These are phyloP conservation scores for Synanthedon myopaeformis DNA, from an alignment of 2,888 invertebrate species.

Conservation along the genomic window DNA sequence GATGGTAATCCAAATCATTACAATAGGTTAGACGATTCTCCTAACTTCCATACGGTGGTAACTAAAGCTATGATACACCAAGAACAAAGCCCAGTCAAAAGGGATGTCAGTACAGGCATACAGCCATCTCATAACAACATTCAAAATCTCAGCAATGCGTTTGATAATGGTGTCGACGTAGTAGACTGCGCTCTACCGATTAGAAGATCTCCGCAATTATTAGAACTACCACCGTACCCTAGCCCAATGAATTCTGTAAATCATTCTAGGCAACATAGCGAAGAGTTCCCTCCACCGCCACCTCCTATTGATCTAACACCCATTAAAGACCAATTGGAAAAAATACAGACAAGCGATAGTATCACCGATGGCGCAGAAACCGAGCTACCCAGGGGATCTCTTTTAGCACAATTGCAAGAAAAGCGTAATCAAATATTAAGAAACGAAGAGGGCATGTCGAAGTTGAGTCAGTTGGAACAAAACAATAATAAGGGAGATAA, in stretches of 20 bases:
- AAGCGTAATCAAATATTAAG: constrained; percentile 72
- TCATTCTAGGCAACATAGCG: constrained; percentile 88
- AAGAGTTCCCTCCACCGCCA: constrained; percentile 92
- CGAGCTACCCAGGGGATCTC: constrained; percentile 48
- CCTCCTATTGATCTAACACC: constrained; percentile 79
- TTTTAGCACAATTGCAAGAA: constrained; percentile 74
- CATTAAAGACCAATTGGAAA: constrained; percentile 71
- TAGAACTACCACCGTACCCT: constrained; percentile 84
- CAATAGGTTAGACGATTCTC: constrained; percentile 47
- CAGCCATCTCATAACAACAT: constrained; percentile 36
- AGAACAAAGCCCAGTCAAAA: constrained; percentile 78
- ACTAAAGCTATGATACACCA: constrained; percentile 89
- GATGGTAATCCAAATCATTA: constrained; percentile 52
- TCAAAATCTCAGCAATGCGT: constrained; percentile 48
- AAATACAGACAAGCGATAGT: constrained; percentile 36
- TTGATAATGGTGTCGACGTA: constrained; percentile 71
- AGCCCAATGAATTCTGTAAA: constrained; percentile 80
- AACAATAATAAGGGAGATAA: constrained; percentile 60
- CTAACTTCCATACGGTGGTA: constrained; percentile 77
- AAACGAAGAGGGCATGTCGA: constrained; percentile 42
- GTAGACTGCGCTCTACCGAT: constrained; percentile 70
- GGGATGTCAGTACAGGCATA: constrained; percentile 38
- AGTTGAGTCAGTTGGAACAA: constrained; percentile 41
- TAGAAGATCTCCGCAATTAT: constrained; percentile 52
- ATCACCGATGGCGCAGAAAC: constrained; percentile 29